Evolutionary conservation across 1,140 invertebrate species (phyloP).

Genomic region (Tyrophagus putrescentiae): DNA sequence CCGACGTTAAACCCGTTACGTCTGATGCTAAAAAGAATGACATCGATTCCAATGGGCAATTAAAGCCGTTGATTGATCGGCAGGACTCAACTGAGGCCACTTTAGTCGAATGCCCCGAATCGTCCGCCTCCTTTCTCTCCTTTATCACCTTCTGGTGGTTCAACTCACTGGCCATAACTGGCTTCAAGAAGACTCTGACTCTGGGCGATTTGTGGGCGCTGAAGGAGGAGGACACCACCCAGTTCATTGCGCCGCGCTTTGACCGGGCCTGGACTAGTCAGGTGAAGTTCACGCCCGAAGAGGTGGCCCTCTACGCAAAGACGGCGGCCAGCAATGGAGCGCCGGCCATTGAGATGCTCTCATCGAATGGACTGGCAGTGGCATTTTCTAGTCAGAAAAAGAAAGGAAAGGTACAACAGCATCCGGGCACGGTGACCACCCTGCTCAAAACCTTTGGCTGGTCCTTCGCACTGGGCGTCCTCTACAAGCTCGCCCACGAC

Average conservation of each 20-base stretch:
- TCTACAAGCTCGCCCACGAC: constrained; percentile 66
- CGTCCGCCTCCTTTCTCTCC: constrained; percentile 66
- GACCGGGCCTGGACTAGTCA: constrained; percentile 62
- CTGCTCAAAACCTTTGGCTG: constrained; percentile 54
- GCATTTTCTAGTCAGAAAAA: no score
- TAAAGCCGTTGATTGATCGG: no score
- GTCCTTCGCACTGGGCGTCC: constrained; percentile 60
- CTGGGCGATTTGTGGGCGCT: constrained; percentile 74
- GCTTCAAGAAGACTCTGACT: constrained; percentile 64
- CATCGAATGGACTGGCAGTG: no score
- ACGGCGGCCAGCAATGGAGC: not conserved
- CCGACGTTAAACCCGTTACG: no score
- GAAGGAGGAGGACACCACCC: constrained; percentile 63
- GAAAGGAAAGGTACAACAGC: constrained; percentile 4
- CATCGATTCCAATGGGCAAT: no score
- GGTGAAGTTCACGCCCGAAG: constrained; percentile 1
- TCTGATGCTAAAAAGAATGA: no score
- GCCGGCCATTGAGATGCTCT: no score
- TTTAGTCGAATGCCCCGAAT: constrained; percentile 87
- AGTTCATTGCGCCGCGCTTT: constrained; percentile 61
- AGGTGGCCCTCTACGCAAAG: not conserved
- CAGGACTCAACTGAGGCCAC: no score
- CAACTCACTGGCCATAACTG: constrained; percentile 41
- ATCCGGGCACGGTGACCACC: constrained; percentile 29
- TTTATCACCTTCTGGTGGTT: constrained; percentile 83